phyloP scores from a whole-genome alignment of 2,113 vertebrate genomes.

The cat (Felis catus) region F.catus_Fca126_mat1.0 CM031412.1:235169501-235170000 shows the following conservation, averaged over 20 bases:
- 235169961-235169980: too few relatives aligned
- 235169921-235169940: too few relatives aligned
- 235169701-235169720: not conserved
- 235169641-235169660: not conserved
- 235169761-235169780: not conserved
- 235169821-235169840: not conserved
- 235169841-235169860: not conserved
- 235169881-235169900: too few relatives aligned
- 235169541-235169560: not conserved
- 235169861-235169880: not conserved
- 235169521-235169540: not conserved
- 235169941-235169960: too few relatives aligned
- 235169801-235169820: not conserved
- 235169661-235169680: not conserved
- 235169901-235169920: too few relatives aligned
- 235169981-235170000: too few relatives aligned
- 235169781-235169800: not conserved
- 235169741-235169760: not conserved
- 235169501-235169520: not conserved
- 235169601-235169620: not conserved
- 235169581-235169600: not conserved
- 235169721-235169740: not conserved
- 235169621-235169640: not conserved
- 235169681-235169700: not conserved
- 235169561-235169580: too few relatives aligned